Base-by-base conservation (phyloP, 2,113 vertebrate species). In the Cyprinus carpio region DNA sequence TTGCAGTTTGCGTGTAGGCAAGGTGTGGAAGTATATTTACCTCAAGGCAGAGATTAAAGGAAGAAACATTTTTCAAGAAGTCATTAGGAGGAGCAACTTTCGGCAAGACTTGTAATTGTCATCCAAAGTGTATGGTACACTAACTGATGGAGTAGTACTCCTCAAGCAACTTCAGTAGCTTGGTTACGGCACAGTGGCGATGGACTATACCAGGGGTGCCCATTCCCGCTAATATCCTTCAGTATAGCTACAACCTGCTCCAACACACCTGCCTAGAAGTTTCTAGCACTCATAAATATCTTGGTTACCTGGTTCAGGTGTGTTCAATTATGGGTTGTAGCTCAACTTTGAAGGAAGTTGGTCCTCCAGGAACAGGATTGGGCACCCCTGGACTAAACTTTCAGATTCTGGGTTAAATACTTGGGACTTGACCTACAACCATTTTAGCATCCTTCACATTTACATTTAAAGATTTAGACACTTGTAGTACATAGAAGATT, bases 1-100 rank as follows among this genome's bases (percentile, higher is more conserved):
- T 29, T n/a, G n/a, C n/a, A n/a, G n/a, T 27, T 56, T 4, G 5
- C 49, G 9, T 56, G 4, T 23, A 56, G 29, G 23, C 75, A 58
- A 77, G 27, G 10, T 34, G 15, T 34, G 16, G 8, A 76, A 2
- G 2, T 54, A 31, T 54, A 20, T n/a, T 49, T 75, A 43, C 4
- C 37, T 49, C 2, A 15, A 43, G n/a, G 51, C 65, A 74, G 65
- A 78, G 51, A 84, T 67, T 43, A 11, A 56, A 54, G 34, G 78
- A 51, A 80, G 75, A 84, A 64, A 31, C 18, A 79, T 37, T 64
- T 60, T 69, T 69, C 46, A 85, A 80, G 6, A 2, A 18, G 6
- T 51, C 15, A 25, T n/a, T n/a, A n/a, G 18, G 51, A 9, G 20
- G 6, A 29, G 43, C 23, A 60, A 60, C 8, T 25, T n/a, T 60